phyloP scores from a whole-genome alignment of 2,113 vertebrate species.

The Rostratula benghalensis region DNA sequence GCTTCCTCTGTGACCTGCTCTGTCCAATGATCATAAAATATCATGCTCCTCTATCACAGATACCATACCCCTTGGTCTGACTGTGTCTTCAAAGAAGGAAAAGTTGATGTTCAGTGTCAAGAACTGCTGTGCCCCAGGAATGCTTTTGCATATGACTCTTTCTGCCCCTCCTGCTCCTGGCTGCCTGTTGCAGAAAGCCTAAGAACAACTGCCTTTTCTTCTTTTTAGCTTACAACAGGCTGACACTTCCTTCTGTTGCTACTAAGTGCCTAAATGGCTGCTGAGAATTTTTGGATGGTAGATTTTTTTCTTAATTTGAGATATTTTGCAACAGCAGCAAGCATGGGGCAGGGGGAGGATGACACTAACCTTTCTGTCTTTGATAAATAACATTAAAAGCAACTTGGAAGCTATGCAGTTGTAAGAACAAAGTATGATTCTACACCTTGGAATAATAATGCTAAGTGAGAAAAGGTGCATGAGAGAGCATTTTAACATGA shows the following conservation, averaged over 20 bases:
- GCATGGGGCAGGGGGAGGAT: no score
- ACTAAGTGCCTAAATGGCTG: background rate
- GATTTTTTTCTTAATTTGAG: background rate
- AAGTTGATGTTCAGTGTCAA: background rate
- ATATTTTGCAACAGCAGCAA: background rate
- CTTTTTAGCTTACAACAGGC: background rate
- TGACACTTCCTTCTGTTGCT: background rate
- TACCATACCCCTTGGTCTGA: background rate
- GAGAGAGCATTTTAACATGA: constrained; percentile 2
- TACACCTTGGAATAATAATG: background rate
- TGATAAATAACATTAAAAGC: background rate
- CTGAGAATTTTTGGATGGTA: background rate
- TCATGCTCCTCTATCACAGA: background rate
- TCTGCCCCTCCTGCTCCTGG: background rate
- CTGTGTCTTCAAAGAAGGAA: background rate
- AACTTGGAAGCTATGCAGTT: background rate
- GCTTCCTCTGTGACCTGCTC: background rate
- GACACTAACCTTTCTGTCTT: background rate
- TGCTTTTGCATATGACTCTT: background rate
- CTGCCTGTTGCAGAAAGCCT: background rate
- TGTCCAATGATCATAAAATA: background rate
- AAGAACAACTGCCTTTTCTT: background rate
- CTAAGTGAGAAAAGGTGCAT: background rate
- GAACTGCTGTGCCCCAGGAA: background rate
- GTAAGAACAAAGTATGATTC: background rate